Conservation (phyloP, 1,140 invertebrate genomes). For the Schlechtendalia chinensis region DNA sequence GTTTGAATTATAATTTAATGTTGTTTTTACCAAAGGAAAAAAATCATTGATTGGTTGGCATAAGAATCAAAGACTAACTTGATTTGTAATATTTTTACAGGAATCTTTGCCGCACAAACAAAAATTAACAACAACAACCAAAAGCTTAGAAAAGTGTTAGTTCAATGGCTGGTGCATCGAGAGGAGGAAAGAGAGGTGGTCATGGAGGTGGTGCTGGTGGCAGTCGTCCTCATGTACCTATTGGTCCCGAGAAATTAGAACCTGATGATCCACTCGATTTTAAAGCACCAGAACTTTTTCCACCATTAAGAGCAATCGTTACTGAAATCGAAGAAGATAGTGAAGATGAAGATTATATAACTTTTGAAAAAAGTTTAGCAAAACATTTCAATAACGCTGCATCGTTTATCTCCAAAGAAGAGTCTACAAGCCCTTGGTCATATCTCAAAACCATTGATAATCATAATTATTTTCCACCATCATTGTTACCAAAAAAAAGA, state of each 20-base stretch:
- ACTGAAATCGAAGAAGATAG: slow-evolving; percentile 50
- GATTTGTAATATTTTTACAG: slow-evolving; percentile 23
- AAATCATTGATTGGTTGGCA: no score
- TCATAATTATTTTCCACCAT: slow-evolving; percentile 34
- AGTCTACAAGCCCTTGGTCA: slow-evolving; percentile 28
- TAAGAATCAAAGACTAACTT: neutral
- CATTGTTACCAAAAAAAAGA: slow-evolving; percentile 24
- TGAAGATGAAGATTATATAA: slow-evolving; percentile 49
- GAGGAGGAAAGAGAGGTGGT: slow-evolving; percentile 28
- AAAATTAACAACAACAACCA: slow-evolving; percentile 8
- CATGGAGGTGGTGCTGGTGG: slow-evolving; percentile 20
- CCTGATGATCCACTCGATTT: slow-evolving; percentile 21
- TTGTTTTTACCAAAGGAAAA: no score
- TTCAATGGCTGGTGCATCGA: slow-evolving; percentile 38
- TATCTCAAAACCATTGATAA: slow-evolving; percentile 37
- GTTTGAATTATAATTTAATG: no score
- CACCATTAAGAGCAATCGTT: slow-evolving; percentile 36
- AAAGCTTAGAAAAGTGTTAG: slow-evolving; percentile 42
- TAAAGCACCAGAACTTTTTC: slow-evolving; percentile 46
- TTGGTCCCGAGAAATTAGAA: slow-evolving; percentile 13
- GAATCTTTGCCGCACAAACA: slow-evolving; percentile 29
- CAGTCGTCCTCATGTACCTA: slow-evolving; percentile 24
- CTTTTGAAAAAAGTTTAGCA: slow-evolving; percentile 27
- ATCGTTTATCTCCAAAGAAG: slow-evolving; percentile 46
- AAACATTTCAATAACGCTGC: slow-evolving; percentile 39